Evolutionary conservation across 2,797 vertebrate genomes (phyloP).

Genomic region (Platyrinchus mystaceus): DNA sequence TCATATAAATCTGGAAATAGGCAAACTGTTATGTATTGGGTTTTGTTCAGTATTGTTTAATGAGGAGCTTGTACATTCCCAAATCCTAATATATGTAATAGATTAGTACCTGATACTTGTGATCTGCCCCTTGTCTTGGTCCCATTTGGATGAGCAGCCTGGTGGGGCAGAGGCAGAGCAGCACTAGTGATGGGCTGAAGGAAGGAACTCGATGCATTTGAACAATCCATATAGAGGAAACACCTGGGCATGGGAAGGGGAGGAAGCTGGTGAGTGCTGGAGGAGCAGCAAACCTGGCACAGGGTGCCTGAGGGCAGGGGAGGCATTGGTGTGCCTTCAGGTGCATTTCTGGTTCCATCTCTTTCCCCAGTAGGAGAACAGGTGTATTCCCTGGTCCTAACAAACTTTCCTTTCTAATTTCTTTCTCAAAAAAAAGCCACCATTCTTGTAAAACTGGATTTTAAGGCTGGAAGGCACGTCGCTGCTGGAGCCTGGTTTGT

Average conservation of each 20-base stretch:
- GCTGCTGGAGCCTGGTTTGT: neutral
- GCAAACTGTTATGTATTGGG: rapidly evolving
- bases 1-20: neutral
- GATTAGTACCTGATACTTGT: neutral
- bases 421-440: neutral
- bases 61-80: neutral
- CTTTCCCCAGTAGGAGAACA: neutral
- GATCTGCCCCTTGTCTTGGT: too few relatives aligned
- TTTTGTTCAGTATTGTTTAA: neutral
- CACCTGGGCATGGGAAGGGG: rapidly evolving
- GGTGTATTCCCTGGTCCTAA: neutral
- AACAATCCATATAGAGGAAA: neutral
- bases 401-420: neutral
- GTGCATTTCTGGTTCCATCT: neutral
- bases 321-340: neutral
- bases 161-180: neutral
- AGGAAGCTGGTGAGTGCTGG: neutral
- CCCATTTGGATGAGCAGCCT: rapidly evolving
- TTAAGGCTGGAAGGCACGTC: neutral
- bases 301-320: neutral
- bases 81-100: neutral
- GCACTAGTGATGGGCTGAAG: rapidly evolving
- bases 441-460: neutral
- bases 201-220: neutral
- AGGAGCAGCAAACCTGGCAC: neutral